Evolutionary conservation across 2,797 vertebrate species (phyloP).

Genomic region (Rhabdophis nuchalis): DNA sequence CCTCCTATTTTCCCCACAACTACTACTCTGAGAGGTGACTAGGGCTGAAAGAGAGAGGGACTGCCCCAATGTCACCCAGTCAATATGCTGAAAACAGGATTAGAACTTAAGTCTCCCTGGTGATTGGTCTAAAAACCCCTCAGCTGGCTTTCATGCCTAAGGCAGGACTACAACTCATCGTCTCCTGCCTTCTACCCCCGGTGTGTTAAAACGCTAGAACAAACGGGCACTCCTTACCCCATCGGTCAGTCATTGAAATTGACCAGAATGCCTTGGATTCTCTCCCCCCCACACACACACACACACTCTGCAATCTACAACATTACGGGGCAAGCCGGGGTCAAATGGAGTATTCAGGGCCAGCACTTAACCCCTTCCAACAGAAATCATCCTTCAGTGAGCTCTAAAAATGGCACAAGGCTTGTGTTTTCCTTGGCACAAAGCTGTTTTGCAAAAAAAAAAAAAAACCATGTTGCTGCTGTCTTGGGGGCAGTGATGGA

Average conservation of each 20-base stretch:
- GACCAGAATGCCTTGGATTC: not conserved
- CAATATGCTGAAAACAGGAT: not conserved
- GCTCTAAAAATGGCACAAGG: not conserved
- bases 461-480: not conserved
- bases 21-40: not conserved
- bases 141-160: not conserved
- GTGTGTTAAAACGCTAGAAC: not conserved
- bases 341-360: not conserved
- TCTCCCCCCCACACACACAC: too few species aligned
- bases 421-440: not conserved
- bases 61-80: not conserved
- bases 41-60: not conserved
- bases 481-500: not conserved
- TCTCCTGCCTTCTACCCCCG: not conserved
- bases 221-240: not conserved
- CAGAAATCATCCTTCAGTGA: not conserved
- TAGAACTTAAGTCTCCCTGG: not conserved
- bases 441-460: not conserved
- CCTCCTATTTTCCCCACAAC: too few species aligned
- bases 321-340: not conserved
- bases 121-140: not conserved
- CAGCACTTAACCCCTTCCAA: not conserved
- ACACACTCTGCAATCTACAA: not conserved
- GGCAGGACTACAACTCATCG: not conserved
- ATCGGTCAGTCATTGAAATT: not conserved